Percentiles rank a stretch among this genome's conserved stretches.
Conservation (phyloP, 1,140 invertebrate species). For the Chironomus striatipennis region DNA sequence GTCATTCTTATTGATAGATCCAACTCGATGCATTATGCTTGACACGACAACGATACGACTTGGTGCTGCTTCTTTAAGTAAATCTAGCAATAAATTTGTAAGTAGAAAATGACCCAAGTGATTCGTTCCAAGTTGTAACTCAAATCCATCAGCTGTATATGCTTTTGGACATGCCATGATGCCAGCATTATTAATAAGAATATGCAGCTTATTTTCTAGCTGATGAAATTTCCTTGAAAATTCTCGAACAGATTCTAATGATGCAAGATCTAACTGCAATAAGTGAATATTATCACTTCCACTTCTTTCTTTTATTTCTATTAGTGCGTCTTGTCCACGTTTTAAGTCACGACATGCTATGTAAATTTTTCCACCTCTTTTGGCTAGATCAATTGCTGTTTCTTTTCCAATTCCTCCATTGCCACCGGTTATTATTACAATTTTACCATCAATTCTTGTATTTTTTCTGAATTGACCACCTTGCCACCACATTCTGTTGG, state of each 20-base stretch:
- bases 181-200: slow-evolving; percentile 32
- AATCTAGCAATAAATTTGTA: slow-evolving; percentile 53
- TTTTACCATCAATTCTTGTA: slow-evolving; percentile 39
- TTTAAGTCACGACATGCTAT: slow-evolving; percentile 70
- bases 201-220: slow-evolving; percentile 27
- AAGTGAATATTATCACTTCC: slow-evolving; percentile 68
- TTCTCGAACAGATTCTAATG: slow-evolving; percentile 56
- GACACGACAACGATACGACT: slow-evolving; percentile 68
- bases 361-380: slow-evolving; percentile 62
- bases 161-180: slow-evolving; percentile 31
- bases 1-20: slow-evolving; percentile 59
- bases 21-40: slow-evolving; percentile 54
- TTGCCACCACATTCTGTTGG: slow-evolving; percentile 31
- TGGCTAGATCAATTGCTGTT: slow-evolving; percentile 58
- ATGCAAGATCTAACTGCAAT: slow-evolving; percentile 66
- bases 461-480: slow-evolving; percentile 34
- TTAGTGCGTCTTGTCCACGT: slow-evolving; percentile 59
- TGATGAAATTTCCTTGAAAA: slow-evolving; percentile 42
- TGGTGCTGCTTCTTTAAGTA: slow-evolving; percentile 49
- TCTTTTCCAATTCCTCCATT: slow-evolving; percentile 78
- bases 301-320: slow-evolving; percentile 62
- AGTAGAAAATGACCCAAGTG: slow-evolving; percentile 58
- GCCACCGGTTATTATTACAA: slow-evolving; percentile 49
- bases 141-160: slow-evolving; percentile 42
- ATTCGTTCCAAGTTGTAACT: slow-evolving; percentile 44